Conservation (phyloP, 2,113 vertebrate genomes). For the Lota lota region DNA sequence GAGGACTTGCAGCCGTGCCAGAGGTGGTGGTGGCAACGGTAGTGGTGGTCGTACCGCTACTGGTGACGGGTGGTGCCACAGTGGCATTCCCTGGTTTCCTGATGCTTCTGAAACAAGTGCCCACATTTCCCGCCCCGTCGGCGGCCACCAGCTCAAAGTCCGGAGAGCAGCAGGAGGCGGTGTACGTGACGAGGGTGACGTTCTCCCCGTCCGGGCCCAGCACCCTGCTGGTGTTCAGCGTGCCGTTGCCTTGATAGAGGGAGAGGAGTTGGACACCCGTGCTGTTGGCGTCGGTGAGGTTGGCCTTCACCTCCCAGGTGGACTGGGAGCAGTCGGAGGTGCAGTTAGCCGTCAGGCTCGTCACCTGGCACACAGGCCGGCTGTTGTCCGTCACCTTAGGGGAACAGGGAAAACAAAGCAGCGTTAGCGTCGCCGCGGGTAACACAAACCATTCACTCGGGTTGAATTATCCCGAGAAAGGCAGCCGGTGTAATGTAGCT, state of each 20-base stretch:
- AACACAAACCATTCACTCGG: no score
- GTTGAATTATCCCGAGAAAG: no score
- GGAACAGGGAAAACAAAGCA: no score
- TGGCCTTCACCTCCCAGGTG: conserved; percentile 42
- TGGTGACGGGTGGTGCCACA: no score
- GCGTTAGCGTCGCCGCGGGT: no score
- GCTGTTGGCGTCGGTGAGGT: conserved; percentile 12
- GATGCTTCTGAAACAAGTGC: conserved; percentile 50
- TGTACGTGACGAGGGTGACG: conserved; percentile 51
- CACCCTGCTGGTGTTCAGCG: conserved; percentile 32
- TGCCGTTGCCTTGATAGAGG: conserved; percentile 51
- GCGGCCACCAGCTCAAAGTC: conserved; percentile 52
- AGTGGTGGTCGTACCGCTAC: no score
- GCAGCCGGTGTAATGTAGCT: no score
- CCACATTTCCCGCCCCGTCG: conserved; percentile 61
- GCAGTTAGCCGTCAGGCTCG: conserved; percentile 43
- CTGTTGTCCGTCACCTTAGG: conserved; percentile 57
- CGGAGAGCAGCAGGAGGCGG: conserved; percentile 50
- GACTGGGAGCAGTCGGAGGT: conserved; percentile 31
- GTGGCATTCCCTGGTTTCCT: conserved; percentile 4
- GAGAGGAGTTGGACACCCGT: conserved; percentile 25
- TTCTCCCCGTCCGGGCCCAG: conserved; percentile 16
- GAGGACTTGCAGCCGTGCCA: no score
- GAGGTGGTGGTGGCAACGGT: no score
- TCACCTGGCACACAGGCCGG: conserved; percentile 44